Percentiles rank a stretch among this genome's conserved stretches.
phyloP scores from a whole-genome alignment of 2,797 vertebrate genomes.

The Falco rusticolus region DNA sequence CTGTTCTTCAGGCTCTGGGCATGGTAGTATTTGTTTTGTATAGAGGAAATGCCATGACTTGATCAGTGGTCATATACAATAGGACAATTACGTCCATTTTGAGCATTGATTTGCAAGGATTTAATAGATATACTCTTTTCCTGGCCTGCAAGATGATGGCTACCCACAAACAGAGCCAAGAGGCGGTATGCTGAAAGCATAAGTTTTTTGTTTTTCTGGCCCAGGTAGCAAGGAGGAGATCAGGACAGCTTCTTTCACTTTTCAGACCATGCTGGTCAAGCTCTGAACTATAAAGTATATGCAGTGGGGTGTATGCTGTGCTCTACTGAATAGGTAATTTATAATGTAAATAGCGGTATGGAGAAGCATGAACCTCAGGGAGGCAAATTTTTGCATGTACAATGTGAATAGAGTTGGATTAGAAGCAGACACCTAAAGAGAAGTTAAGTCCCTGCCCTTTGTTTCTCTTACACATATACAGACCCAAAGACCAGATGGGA shows the following conservation, averaged over 20 bases:
- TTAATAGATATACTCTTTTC: background rate
- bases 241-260: background rate
- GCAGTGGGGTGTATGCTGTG: too few species aligned
- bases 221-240: background rate
- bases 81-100: background rate
- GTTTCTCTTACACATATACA: background rate
- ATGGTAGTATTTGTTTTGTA: background rate
- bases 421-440: background rate
- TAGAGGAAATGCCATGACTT: background rate
- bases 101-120: background rate
- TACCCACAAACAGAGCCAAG: background rate
- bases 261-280: background rate
- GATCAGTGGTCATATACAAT: background rate
- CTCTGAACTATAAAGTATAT: background rate
- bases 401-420: background rate
- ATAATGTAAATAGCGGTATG: background rate
- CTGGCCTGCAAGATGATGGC: background rate
- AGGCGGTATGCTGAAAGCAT: background rate
- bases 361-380: background rate
- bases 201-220: background rate
- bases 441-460: background rate
- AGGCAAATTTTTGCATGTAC: background rate
- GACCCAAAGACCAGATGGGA: background rate
- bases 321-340: background rate
- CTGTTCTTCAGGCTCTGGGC: background rate